Base-by-base conservation (phyloP, 2,797 vertebrate genomes). In the Phrynocephalus vlangalii region DNA sequence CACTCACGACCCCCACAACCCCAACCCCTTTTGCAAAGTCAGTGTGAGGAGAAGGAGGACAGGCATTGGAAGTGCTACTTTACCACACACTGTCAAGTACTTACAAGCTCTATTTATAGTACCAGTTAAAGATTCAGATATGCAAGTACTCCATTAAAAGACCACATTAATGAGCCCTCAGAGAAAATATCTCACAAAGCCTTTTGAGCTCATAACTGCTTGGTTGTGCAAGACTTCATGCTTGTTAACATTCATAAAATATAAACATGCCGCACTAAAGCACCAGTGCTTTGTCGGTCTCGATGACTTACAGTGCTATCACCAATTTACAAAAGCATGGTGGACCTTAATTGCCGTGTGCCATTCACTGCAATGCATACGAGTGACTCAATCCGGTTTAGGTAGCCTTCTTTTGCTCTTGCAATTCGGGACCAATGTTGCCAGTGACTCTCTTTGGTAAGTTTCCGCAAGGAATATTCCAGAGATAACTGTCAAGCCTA, bases 161-260 rank as follows among this genome's bases (percentile, higher is more conserved):
- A 90, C 92, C 95, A 94, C 91, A 92, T 94, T 95, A 95, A 95
- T 88, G 91, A 94, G 95, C 86, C 95, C 94, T 94, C 86, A 1
- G 96, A 95, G 96, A 94, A 93, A 95, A 95, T 92, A 94, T 93
- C 94, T 94, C 91, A 86, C 93, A 92, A 93, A 95, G 94, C 94
- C 93, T 94, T 96, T 93, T 94, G 95, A 95, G 95, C 95, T 93
- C 82, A 13, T 94, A 94, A 94, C 95, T 90, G 91, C 93, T 94
- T 86, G 92, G 94, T 94, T 88, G 86, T 89, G 90, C 90, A 78
- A 92, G 91, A 94, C 89, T 93, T 90, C 92, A 87, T 86, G 78
- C 71, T 93, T 92, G 95, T 94, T 95, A 94, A 94, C 91, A 86
- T 94, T 94, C 92, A 93, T 92, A 92, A 95, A 94, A 93, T 91